These are phyloP conservation scores for Subanguina moxae DNA, from an alignment of 1,140 invertebrate genomes.

Conservation along the genomic window DNA sequence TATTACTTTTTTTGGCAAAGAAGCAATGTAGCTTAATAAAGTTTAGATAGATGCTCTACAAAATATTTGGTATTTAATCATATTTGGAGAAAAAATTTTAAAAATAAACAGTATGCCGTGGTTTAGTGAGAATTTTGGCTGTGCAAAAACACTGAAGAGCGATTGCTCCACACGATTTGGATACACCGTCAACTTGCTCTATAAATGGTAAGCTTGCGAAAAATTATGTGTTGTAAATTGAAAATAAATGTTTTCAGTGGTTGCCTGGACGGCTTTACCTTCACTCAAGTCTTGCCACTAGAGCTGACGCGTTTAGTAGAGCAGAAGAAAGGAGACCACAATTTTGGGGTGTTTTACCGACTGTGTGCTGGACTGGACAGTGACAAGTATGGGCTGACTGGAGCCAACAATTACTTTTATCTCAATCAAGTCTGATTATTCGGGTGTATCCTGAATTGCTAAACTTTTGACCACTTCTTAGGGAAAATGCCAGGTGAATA, in stretches of 20 bases:
- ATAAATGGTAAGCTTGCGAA: slow-evolving; percentile 13
- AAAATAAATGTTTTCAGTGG: slow-evolving; percentile 9
- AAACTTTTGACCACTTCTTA: slow-evolving; percentile 1
- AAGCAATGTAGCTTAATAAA: not conserved
- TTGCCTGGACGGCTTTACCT: slow-evolving; percentile 16
- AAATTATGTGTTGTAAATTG: no score
- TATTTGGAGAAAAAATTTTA: no score
- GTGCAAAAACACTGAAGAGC: slow-evolving; percentile 33
- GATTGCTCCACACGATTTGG: slow-evolving; percentile 25
- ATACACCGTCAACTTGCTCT: slow-evolving; percentile 27
- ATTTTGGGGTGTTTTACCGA: slow-evolving; percentile 36
- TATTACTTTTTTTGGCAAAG: not conserved
- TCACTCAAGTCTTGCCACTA: slow-evolving; percentile 16
- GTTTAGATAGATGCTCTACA: slow-evolving; percentile 20
- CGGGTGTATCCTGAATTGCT: not conserved
- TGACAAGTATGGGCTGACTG: slow-evolving; percentile 28
- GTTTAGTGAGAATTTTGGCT: slow-evolving; percentile 9
- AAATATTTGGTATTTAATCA: slow-evolving; percentile 3
- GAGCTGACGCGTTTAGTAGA: slow-evolving; percentile 24
- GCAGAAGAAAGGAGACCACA: slow-evolving; percentile 28
- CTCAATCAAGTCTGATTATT: slow-evolving; percentile 32
- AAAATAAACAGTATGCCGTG: no score
- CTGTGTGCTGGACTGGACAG: slow-evolving; percentile 22
- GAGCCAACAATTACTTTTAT: slow-evolving; percentile 33
- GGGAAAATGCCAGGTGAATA: slow-evolving; percentile 18